Base-by-base conservation (phyloP, 2,797 vertebrate genomes). In the Acanthopagrus latus region DNA sequence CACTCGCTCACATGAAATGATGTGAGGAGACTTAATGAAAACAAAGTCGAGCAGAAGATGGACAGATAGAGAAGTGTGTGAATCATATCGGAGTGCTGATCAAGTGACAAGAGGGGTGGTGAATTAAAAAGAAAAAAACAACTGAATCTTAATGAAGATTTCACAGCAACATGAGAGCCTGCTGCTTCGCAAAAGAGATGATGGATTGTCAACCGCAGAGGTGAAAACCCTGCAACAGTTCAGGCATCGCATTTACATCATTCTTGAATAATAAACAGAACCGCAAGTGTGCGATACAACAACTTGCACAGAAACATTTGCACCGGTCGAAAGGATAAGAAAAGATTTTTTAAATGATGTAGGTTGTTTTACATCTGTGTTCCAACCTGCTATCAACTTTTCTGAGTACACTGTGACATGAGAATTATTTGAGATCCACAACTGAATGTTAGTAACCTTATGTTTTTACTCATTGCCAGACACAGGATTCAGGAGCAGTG, bases 21-120 rank as follows among this genome's bases (percentile, higher is more conserved):
- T 82, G 65, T 67, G 47, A 64, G 38, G 52, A 56, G 65, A 78
- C 64, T 18, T 57, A 57, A 73, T 75, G 50, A 63, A 84, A 89
- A 67, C 41, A 11, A 7, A 46, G 54, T 52, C 59, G 52, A 62
- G 57, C 12, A 10, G 41, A 71, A 10, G 41, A 71, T 12, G 55
- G 43, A 55, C 41, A 2, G 51, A 64, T 13, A n/a, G 67, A 64
- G 43, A 48, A 51, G 41, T n/a, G 27, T 47, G 47, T n/a, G 54
- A 46, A 48, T 43, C 17, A 44, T 77, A 73, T 72, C 73, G 18
- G 12, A 57, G 67, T 23, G 57, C 62, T 74, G 69, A 76, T 74
- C 63, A 71, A 67, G 25, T 20, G 48, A 74, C 46, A 64, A 65
- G 60, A 67, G 55, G 72, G 2, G 17, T 63, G 65, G 64, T 58